Evolutionary conservation across 2,797 vertebrate species (phyloP).

Genomic region (Balearica regulorum): DNA sequence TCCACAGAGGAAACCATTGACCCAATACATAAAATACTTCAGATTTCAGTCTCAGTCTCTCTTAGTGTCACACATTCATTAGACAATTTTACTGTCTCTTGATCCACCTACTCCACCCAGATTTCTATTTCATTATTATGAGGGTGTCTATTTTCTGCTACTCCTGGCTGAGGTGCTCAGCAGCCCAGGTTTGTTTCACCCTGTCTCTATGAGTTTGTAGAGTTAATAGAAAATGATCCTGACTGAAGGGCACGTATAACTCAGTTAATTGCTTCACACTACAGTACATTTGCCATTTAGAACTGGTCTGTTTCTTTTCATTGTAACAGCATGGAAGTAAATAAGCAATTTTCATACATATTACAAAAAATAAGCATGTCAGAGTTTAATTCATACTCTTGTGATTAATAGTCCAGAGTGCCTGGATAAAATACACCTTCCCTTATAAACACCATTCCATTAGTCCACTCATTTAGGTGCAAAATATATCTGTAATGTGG

Average conservation of each 20-base stretch:
- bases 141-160: background rate
- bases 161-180: background rate
- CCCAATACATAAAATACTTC: background rate
- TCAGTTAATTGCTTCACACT: constrained; percentile 63
- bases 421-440: constrained; percentile 11
- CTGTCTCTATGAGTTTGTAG: background rate
- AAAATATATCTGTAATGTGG: background rate
- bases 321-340: constrained; percentile 58
- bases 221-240: constrained; percentile 24
- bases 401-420: constrained; percentile 56
- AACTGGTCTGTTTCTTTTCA: constrained; percentile 55
- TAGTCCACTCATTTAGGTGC: constrained; percentile 39
- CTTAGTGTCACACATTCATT: background rate
- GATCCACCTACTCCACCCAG: background rate
- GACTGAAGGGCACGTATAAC: constrained; percentile 43
- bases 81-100: background rate
- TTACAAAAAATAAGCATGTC: constrained; percentile 56
- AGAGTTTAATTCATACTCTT: constrained; percentile 51
- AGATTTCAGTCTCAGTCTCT: background rate
- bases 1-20: background rate
- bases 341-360: constrained; percentile 62
- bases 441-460: constrained; percentile 28
- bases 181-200: background rate
- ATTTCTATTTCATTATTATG: background rate
- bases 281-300: constrained; percentile 45